phyloP scores from a whole-genome alignment of 2,113 vertebrate genomes.

The Nipponia nippon region DNA sequence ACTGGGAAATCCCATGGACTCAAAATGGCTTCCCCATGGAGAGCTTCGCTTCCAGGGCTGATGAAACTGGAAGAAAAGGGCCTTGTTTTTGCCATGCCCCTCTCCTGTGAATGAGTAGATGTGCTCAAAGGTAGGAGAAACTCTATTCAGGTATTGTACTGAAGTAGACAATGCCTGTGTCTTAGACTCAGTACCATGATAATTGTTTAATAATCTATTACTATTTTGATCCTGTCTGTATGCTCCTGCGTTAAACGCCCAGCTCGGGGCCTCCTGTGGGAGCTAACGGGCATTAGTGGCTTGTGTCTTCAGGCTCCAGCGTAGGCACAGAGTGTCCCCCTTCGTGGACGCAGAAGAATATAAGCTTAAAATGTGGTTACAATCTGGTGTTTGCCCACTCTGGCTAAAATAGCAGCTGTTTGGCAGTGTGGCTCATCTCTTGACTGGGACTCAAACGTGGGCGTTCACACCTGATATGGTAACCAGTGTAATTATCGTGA shows the following conservation, averaged over 20 bases:
- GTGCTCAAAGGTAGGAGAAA: background rate
- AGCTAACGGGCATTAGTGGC: fast-evolving
- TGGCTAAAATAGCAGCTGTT: background rate
- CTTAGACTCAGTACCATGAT: background rate
- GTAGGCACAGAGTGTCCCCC: background rate
- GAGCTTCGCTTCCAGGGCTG: background rate
- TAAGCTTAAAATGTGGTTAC: background rate
- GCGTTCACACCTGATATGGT: fast-evolving
- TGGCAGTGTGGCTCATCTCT: background rate
- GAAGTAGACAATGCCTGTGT: background rate
- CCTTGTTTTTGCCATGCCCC: background rate
- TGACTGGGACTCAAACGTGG: background rate
- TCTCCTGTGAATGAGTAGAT: background rate
- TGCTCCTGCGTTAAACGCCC: background rate
- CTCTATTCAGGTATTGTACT: background rate
- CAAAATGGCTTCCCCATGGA: background rate
- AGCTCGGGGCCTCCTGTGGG: background rate
- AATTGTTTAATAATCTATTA: background rate
- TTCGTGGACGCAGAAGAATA: fast-evolving
- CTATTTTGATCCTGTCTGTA: background rate
- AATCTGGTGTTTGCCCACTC: background rate
- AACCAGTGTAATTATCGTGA: fast-evolving
- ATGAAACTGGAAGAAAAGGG: background rate
- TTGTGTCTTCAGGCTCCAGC: background rate
- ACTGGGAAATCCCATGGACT: background rate